Evolutionary conservation across 2,888 invertebrate genomes (phyloP), one percentile per base, ranked within the genome.

Genomic region (Lordiphosa andalusiaca): DNA sequence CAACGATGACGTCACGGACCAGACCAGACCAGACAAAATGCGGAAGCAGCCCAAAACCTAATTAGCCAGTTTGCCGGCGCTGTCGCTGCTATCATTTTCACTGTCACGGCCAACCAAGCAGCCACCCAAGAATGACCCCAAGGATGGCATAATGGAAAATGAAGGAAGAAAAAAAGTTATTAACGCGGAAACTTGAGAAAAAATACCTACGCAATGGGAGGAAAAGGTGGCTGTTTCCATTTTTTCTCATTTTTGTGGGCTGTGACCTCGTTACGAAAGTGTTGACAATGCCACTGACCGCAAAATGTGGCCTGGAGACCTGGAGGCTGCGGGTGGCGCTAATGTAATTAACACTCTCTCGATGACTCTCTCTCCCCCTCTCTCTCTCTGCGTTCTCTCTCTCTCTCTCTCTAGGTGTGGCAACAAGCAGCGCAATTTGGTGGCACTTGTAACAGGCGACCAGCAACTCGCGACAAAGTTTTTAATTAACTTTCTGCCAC

Each of bases 401-500:
- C n/a, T 38, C 10, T 41, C 46, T 42, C 53, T 53, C 37, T 49
- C 49, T 44, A 49, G 46, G 64, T 71, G 57, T 60, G 64, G 58
- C 60, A 48, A 40, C 42, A 56, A 55, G 47, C 67, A 62, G 68
- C 57, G 57, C 71, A 65, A 67, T 76, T 84, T 69, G 54, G 63
- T 70, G 73, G 69, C 84, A 75, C 77, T 77, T 81, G 73, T 53
- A 83, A 46, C 81, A 85, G 84, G 84, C 72, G 71, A 60, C 7
- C 84, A 84, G 83, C 51, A 63, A 39, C 21, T 3, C n/a, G 21
- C 53, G 36, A 49, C 44, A 63, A 76, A 74, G 68, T 68, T 71
- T 81, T 78, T 84, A 84, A 84, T 84, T 84, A 85, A 84, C 73
- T 82, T 82, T 78, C 66, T 54, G 60, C 68, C 21, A 6, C 48